Conservation (phyloP, 2,888 invertebrate genomes). For the Atherix ibis region DNA sequence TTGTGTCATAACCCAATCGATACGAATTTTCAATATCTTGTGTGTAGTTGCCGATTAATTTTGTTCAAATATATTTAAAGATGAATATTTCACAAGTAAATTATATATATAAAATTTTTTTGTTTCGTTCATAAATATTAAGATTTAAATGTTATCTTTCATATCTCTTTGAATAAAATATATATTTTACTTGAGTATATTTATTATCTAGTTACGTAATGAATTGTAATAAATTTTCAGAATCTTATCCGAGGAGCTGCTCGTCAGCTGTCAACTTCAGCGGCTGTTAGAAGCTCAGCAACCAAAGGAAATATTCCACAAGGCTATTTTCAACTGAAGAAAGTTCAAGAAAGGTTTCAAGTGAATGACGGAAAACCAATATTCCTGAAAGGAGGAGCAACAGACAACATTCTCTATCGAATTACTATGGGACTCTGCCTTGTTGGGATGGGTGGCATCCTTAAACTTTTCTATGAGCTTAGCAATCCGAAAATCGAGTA, state of each 20-base stretch:
- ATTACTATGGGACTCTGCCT: conserved; percentile 26
- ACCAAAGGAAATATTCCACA: conserved; percentile 11
- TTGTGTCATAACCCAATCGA: neutral
- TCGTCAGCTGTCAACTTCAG: conserved; percentile 13
- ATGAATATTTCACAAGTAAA: conserved; percentile 27
- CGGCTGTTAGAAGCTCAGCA: conserved; percentile 2
- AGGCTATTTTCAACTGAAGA: conserved; percentile 14
- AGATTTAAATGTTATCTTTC: too few relatives aligned
- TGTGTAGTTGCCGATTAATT: neutral
- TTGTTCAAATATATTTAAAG: too few relatives aligned
- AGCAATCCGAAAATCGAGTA: conserved; percentile 15
- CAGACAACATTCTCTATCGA: conserved; percentile 33
- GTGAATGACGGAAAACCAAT: conserved; percentile 34
- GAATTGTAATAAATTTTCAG: conserved; percentile 18
- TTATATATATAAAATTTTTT: too few relatives aligned
- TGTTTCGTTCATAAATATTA: too few relatives aligned
- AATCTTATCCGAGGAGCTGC: conserved; percentile 26
- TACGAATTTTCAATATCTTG: conserved; percentile 1
- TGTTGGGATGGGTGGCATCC: conserved; percentile 24
- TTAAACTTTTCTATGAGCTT: conserved; percentile 19
- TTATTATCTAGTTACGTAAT: conserved; percentile 25
- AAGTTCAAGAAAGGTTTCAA: conserved; percentile 22
- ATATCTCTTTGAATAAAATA: too few relatives aligned
- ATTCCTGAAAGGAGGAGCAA: conserved; percentile 34
- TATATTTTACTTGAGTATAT: too few relatives aligned